Percentiles rank a stretch among this genome's conserved stretches.
Conservation (phyloP, 2,797 vertebrate species). For the Poliocrania exsul region DNA sequence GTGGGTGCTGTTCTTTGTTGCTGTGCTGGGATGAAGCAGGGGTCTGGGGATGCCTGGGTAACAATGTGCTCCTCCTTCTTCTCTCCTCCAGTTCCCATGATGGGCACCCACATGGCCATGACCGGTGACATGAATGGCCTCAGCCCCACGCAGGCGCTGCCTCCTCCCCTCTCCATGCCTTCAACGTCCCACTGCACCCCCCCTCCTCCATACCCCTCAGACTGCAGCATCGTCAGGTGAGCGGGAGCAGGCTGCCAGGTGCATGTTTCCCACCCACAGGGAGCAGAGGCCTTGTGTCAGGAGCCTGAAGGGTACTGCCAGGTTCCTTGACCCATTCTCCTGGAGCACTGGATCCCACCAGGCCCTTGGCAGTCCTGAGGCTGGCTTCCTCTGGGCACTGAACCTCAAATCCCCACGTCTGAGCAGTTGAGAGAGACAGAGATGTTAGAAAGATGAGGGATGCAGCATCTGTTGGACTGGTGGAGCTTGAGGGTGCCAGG, state of each 20-base stretch:
- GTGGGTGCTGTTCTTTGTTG: background rate
- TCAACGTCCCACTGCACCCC: conserved; percentile 97
- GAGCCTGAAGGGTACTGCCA: background rate
- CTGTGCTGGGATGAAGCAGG: accelerated
- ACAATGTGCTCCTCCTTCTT: conserved; percentile 68
- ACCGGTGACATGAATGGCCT: conserved; percentile 95
- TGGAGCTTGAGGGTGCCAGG: background rate
- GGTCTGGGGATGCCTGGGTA: background rate
- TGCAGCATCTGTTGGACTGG: background rate
- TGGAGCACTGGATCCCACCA: background rate
- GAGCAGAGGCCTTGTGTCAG: background rate
- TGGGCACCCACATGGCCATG: conserved; percentile 96
- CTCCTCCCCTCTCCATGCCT: conserved; percentile 94
- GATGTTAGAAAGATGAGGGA: background rate
- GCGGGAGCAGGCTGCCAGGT: background rate
- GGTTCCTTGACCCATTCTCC: accelerated
- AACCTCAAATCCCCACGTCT: background rate
- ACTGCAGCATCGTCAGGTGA: conserved; percentile 99
- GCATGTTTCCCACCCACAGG: accelerated
- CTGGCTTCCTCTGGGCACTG: background rate
- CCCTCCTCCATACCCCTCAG: conserved; percentile 97
- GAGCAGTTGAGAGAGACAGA: conserved; percentile 11
- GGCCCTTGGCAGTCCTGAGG: background rate
- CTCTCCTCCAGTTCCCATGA: conserved; percentile 94
- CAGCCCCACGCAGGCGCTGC: conserved; percentile 93